Evolutionary conservation across 2,888 invertebrate genomes (phyloP).

Genomic region (Ischnura elegans): DNA sequence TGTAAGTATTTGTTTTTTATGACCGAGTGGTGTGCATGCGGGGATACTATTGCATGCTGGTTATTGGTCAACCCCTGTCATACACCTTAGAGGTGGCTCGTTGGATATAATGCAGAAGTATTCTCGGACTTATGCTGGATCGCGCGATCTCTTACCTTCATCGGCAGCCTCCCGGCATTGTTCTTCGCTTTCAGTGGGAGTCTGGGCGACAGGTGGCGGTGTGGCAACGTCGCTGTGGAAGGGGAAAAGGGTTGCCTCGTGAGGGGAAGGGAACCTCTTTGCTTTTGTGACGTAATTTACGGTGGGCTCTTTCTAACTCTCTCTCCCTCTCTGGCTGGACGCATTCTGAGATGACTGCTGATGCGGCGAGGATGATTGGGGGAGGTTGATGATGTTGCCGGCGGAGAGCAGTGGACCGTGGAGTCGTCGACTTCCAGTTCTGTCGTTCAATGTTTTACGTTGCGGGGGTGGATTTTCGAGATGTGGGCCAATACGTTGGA

Average conservation of each 20-base stretch:
- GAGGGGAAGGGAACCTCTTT: background rate
- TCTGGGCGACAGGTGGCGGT: background rate
- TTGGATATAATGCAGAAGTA: too few species aligned
- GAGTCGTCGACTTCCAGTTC: background rate
- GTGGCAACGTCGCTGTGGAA: background rate
- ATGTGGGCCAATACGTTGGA: background rate
- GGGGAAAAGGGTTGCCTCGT: background rate
- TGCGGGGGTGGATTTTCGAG: background rate
- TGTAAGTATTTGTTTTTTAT: too few species aligned
- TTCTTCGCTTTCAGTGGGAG: background rate
- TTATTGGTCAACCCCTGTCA: too few species aligned
- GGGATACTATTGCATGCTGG: too few species aligned
- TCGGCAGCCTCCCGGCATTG: background rate
- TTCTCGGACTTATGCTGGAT: background rate
- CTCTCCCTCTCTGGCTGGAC: background rate
- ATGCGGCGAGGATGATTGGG: background rate
- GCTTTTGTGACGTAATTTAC: constrained; percentile 16
- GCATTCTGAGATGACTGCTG: background rate
- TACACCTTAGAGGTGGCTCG: too few species aligned
- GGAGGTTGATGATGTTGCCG: background rate
- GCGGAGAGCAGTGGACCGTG: constrained; percentile 19
- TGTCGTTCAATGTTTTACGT: background rate
- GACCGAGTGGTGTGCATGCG: too few species aligned
- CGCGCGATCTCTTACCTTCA: background rate
- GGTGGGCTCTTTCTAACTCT: too few species aligned